These are phyloP conservation scores for Cyprinus carpio DNA, from an alignment of 2,113 vertebrate genomes.

Conservation along the genomic window DNA sequence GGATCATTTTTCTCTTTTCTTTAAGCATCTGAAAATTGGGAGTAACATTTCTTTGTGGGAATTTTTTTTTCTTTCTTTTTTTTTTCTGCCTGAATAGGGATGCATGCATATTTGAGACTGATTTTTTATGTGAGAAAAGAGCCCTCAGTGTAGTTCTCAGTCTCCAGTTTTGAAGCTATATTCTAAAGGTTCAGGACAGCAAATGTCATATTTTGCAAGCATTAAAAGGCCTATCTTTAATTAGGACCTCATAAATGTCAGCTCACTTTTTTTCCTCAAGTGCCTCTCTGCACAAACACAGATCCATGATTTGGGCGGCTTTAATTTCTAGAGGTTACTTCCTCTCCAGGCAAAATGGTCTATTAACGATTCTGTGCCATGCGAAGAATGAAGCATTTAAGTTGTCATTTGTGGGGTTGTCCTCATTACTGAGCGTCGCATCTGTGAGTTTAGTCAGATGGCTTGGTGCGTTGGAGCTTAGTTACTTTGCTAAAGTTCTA, in stretches of 20 bases:
- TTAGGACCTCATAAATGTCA: constrained; percentile 82
- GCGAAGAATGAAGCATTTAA: background rate
- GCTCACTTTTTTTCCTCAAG: constrained; percentile 61
- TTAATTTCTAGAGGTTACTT: constrained; percentile 37
- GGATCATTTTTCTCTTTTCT: constrained; percentile 2
- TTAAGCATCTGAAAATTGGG: constrained; percentile 13
- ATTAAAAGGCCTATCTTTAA: constrained; percentile 77
- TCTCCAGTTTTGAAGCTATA: constrained; percentile 20
- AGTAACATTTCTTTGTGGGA: background rate
- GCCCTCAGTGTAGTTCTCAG: background rate
- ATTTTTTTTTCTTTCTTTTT: background rate
- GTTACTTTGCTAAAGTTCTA: constrained; percentile 41
- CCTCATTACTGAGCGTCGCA: constrained; percentile 19
- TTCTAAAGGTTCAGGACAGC: constrained; percentile 43
- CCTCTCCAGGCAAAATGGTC: background rate
- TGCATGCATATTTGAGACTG: background rate
- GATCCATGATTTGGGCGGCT: constrained; percentile 22
- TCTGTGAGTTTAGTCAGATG: constrained; percentile 27
- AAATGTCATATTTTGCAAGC: constrained; percentile 86
- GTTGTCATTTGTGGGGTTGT: constrained; percentile 23
- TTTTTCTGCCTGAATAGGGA: background rate
- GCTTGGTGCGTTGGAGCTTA: constrained; percentile 18
- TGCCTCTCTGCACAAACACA: constrained; percentile 57
- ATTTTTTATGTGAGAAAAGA: background rate
- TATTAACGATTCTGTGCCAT: background rate